Conservation (phyloP, 2,797 vertebrate genomes). For the Podarcis siculus region DNA sequence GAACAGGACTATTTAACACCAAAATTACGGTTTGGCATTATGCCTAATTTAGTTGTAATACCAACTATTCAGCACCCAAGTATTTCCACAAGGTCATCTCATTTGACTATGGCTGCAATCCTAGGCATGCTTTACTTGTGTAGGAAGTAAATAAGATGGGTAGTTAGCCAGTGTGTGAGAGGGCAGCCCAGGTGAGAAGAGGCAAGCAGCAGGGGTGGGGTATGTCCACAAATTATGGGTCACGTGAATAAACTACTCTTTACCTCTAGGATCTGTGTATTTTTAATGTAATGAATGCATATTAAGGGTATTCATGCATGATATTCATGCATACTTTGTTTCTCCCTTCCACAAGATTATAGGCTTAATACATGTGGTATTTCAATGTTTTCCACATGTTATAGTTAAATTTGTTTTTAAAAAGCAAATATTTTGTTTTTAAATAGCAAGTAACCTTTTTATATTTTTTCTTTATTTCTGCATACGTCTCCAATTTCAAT, state of each 20-base stretch:
- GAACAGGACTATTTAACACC: not conserved
- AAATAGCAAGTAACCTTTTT: slow-evolving; percentile 87
- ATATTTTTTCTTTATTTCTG: slow-evolving; percentile 96
- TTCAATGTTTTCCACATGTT: not conserved
- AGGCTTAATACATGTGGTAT: not conserved
- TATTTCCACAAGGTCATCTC: not conserved
- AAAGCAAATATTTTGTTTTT: not conserved
- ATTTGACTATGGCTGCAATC: not conserved
- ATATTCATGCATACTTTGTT: not conserved
- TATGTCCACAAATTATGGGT: not conserved
- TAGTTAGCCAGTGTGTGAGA: not conserved
- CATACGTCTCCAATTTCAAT: slow-evolving; percentile 92
- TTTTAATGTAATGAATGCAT: not conserved
- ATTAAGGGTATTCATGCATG: not conserved
- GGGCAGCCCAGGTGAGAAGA: not conserved
- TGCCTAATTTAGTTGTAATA: not conserved
- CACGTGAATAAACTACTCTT: not conserved
- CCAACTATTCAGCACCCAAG: not conserved
- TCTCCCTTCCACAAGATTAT: not conserved
- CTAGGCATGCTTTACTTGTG: not conserved
- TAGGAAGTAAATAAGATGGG: too few relatives aligned
- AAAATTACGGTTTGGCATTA: not conserved
- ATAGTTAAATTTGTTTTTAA: not conserved
- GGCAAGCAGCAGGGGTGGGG: not conserved
- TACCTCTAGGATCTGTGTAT: too few relatives aligned